phyloP scores from a whole-genome alignment of 1,140 invertebrate species.

The Varroa destructor region DNA sequence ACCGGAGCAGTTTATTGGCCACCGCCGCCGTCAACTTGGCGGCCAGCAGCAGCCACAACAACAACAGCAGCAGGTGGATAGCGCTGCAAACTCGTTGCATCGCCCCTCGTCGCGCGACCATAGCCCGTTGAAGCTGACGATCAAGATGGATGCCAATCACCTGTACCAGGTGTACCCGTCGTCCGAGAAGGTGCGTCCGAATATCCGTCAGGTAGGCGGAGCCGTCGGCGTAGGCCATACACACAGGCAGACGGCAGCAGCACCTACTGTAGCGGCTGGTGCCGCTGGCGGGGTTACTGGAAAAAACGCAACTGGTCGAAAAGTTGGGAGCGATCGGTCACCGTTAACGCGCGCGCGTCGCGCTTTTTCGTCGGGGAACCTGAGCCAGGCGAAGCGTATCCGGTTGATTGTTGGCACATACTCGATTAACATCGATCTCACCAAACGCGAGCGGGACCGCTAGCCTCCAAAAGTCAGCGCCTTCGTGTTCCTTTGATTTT shows the following conservation, averaged over 20 bases:
- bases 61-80: no score
- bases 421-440: constrained; percentile 20
- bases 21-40: background rate
- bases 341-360: constrained; percentile 3
- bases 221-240: background rate
- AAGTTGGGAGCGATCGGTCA: background rate
- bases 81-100: no score
- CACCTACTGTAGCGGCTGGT: no score
- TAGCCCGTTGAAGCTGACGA: constrained; percentile 13
- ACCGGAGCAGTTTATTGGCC: background rate
- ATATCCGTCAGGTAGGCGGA: background rate
- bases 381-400: constrained; percentile 23
- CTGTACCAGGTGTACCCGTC: constrained; percentile 22
- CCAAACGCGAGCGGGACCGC: background rate
- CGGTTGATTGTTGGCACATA: constrained; percentile 17
- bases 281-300: no score
- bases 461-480: no score
- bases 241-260: no score
- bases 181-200: background rate
- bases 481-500: no score
- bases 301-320: no score
- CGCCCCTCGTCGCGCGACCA: background rate
- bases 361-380: background rate
- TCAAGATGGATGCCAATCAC: constrained; percentile 17
- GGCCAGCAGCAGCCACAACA: background rate